Evolutionary conservation across 2,113 vertebrate genomes (phyloP).

Genomic region (Dasypus novemcinctus): DNA sequence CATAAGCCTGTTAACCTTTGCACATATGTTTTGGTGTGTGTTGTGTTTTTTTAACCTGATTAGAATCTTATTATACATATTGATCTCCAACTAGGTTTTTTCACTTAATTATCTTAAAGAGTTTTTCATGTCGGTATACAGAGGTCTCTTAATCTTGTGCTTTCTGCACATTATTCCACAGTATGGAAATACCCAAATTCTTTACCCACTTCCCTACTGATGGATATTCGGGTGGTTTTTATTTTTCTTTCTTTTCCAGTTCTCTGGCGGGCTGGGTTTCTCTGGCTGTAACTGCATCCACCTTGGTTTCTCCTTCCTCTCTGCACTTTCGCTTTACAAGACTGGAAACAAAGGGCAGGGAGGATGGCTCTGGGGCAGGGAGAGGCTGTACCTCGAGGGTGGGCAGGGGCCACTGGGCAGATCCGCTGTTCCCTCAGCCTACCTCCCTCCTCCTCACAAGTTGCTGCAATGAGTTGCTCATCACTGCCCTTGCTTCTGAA

Average conservation of each 20-base stretch:
- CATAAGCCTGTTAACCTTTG: not conserved
- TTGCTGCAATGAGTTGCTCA: not conserved
- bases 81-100: not conserved
- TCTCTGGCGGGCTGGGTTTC: not conserved
- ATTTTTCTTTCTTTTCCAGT: not conserved
- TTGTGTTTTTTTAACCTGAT: not conserved
- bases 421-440: not conserved
- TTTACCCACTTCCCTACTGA: not conserved
- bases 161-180: not conserved
- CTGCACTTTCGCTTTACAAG: not conserved
- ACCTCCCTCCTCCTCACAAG: not conserved
- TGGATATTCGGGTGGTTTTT: not conserved
- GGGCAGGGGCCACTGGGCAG: not conserved
- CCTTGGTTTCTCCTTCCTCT: not conserved
- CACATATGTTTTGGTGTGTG: not conserved
- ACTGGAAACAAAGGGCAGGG: not conserved
- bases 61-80: not conserved
- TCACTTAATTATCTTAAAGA: not conserved
- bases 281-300: not conserved
- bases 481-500: not conserved
- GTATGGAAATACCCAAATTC: not conserved
- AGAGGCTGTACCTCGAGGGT: not conserved
- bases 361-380: not conserved
- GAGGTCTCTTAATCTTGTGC: not conserved
- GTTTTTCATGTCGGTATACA: not conserved